phyloP scores from a whole-genome alignment of 2,797 vertebrate genomes.

The Sebastes taczanowskii region DNA sequence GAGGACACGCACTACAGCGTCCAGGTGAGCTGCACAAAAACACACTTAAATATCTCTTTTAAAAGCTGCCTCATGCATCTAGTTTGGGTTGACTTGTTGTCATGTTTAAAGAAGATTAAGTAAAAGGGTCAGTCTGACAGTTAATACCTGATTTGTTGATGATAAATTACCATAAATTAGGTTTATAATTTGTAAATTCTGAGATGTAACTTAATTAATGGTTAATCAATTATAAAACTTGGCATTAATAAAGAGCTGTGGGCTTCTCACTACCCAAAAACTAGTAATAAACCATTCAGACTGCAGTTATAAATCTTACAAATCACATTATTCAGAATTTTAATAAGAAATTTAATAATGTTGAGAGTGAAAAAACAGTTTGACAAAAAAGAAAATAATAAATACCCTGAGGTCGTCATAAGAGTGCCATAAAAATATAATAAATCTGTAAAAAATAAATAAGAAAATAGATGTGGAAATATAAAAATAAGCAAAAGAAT shows the following conservation, averaged over 20 bases:
- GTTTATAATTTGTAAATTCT: not conserved
- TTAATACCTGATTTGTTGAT: not conserved
- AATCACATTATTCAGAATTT: not conserved
- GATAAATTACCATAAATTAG: not conserved
- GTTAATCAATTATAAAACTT: not conserved
- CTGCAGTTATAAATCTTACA: not conserved
- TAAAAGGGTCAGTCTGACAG: not conserved
- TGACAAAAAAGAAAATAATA: not conserved
- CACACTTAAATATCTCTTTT: not conserved
- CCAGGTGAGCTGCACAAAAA: conserved; percentile 73
- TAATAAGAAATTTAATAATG: not conserved
- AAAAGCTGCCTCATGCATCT: not conserved
- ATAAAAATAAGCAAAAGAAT: too few relatives aligned
- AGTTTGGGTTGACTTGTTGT: not conserved
- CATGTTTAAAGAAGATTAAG: not conserved
- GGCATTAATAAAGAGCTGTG: not conserved
- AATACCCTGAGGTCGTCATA: too few relatives aligned
- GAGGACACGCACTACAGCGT: conserved; percentile 96
- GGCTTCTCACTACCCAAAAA: not conserved
- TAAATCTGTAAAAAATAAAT: too few relatives aligned
- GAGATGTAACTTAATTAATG: not conserved
- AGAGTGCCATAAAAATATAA: too few relatives aligned
- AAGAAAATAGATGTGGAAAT: too few relatives aligned
- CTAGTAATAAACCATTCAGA: not conserved
- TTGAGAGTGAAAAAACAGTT: not conserved